These are phyloP conservation scores for Gallinago stenura DNA, from an alignment of 2,797 vertebrate species.

Conservation along the genomic window DNA sequence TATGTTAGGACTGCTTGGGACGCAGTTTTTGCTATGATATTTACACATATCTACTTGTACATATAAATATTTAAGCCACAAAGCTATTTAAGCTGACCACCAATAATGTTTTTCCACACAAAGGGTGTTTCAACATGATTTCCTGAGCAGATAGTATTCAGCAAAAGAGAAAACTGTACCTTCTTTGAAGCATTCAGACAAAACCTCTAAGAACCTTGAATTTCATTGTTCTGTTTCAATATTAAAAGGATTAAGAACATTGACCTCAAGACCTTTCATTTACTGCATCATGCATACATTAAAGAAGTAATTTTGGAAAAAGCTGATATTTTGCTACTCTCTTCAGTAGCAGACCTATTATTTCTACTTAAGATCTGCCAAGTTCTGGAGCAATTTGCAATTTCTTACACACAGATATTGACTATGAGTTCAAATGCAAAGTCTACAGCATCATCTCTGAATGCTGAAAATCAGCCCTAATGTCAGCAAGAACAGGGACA, in stretches of 20 bases:
- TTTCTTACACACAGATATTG: not conserved
- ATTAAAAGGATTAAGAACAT: not conserved
- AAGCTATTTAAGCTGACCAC: not conserved
- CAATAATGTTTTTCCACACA: not conserved
- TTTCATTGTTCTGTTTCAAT: not conserved
- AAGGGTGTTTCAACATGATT: not conserved
- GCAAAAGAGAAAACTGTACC: not conserved
- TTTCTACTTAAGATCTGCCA: not conserved
- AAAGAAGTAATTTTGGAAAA: not conserved
- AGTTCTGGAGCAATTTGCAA: not conserved
- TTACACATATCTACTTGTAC: not conserved
- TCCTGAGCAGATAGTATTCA: not conserved
- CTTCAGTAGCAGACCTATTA: not conserved
- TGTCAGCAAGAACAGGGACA: not conserved
- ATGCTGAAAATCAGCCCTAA: not conserved
- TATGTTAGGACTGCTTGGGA: not conserved
- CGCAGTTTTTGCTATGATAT: not conserved
- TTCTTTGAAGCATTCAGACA: not conserved
- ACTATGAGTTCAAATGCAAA: not conserved
- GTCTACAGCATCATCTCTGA: not conserved
- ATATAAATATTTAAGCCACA: not conserved
- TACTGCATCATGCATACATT: not conserved
- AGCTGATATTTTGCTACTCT: not conserved
- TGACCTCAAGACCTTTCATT: slow-evolving; percentile 12
- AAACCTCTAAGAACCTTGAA: not conserved